Evolutionary conservation across 2,888 invertebrate genomes (phyloP).

Genomic region (Petrophora chlorosata): DNA sequence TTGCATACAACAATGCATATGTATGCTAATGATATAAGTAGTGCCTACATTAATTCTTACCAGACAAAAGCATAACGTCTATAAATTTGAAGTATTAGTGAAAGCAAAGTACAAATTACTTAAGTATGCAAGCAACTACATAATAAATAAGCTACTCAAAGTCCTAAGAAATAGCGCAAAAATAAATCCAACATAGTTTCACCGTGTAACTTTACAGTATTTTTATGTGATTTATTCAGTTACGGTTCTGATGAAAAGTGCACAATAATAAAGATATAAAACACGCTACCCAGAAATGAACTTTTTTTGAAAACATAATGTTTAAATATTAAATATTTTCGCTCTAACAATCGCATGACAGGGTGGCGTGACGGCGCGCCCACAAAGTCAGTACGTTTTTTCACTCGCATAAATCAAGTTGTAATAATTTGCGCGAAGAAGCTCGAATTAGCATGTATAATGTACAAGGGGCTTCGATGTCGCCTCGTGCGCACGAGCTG

Average conservation of each 20-base stretch:
- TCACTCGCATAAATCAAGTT: constrained; percentile 61
- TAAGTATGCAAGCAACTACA: no score
- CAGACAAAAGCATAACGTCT: no score
- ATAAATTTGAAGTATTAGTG: no score
- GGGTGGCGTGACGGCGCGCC: constrained; percentile 47
- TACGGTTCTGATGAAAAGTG: constrained; percentile 11
- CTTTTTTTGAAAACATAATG: not conserved
- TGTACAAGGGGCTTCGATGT: constrained; percentile 39
- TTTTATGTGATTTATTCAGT: constrained; percentile 11
- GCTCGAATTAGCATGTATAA: constrained; percentile 52
- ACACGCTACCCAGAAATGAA: constrained; percentile 16
- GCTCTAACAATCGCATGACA: constrained; percentile 29
- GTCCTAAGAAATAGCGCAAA: not conserved
- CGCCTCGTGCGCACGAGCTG: constrained; percentile 31
- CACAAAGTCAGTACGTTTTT: constrained; percentile 54
- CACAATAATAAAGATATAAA: constrained; percentile 12
- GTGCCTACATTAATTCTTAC: no score
- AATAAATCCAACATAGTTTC: not conserved
- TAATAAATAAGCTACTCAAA: not conserved
- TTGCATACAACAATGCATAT: no score
- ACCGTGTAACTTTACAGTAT: constrained; percentile 8
- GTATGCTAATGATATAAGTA: no score
- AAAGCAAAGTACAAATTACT: no score
- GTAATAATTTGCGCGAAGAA: constrained; percentile 63
- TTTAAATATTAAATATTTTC: constrained; percentile 17